A percentile compares a stretch with the other conserved stretches of the same genome.
phyloP scores from a whole-genome alignment of 2,888 invertebrate genomes.

The Agrenia bidenticulata region DNA sequence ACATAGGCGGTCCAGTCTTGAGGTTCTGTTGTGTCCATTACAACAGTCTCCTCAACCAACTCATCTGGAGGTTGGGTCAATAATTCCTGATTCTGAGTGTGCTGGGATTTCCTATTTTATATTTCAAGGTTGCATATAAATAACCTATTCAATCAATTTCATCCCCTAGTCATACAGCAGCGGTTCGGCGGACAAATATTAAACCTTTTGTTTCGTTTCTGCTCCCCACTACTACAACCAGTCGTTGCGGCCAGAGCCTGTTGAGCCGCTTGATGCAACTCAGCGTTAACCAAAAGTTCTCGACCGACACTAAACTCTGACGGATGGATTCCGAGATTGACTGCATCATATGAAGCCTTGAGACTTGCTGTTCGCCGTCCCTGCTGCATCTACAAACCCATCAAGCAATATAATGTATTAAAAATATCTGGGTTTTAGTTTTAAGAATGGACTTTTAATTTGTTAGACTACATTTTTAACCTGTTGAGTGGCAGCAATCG shows the following conservation, averaged over 20 bases:
- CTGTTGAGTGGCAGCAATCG: slow-evolving; percentile 93
- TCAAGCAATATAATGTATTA: too few relatives aligned
- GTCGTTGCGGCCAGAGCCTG: slow-evolving; percentile 68
- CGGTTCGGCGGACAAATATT: slow-evolving; percentile 2
- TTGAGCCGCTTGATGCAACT: slow-evolving; percentile 65
- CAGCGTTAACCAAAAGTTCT: slow-evolving; percentile 62
- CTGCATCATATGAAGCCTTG: slow-evolving; percentile 93
- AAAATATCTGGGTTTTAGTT: slow-evolving; percentile 7
- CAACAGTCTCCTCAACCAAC: slow-evolving; percentile 65
- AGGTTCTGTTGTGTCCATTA: slow-evolving; percentile 57
- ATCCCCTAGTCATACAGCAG: neutral
- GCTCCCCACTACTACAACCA: slow-evolving; percentile 40
- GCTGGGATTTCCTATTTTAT: slow-evolving; percentile 49
- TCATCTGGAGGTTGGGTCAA: slow-evolving; percentile 49
- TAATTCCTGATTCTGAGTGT: slow-evolving; percentile 47
- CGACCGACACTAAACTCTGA: slow-evolving; percentile 70
- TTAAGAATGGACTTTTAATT: too few relatives aligned
- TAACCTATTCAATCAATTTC: neutral
- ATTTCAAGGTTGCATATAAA: neutral
- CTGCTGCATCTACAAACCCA: slow-evolving; percentile 81
- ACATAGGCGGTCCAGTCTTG: slow-evolving; percentile 74
- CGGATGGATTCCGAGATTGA: slow-evolving; percentile 60
- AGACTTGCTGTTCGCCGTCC: slow-evolving; percentile 89
- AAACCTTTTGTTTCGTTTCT: slow-evolving; percentile 50
- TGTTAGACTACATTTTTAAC: slow-evolving; percentile 57